These are phyloP conservation scores for Nibea coibor DNA, from an alignment of 2,113 vertebrate species.

Conservation along the genomic window DNA sequence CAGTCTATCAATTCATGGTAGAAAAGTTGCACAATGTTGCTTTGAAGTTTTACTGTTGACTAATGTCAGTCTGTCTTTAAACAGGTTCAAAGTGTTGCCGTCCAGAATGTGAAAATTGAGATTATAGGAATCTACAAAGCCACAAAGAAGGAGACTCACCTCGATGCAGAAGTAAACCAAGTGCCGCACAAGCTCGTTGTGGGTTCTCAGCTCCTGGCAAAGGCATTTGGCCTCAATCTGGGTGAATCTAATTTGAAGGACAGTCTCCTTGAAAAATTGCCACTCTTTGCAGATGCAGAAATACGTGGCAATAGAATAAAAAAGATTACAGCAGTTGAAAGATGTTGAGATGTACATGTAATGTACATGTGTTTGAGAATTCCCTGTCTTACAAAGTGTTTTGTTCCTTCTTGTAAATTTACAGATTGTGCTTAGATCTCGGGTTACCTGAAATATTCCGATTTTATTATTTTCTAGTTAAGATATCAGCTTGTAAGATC, in stretches of 20 bases:
- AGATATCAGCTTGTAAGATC: no score
- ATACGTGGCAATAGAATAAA: slow-evolving; percentile 23
- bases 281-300: neutral
- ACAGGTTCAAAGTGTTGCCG: neutral
- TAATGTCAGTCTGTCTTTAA: neutral
- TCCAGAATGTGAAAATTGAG: neutral
- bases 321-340: neutral
- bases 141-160: neutral
- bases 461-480: no score
- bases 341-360: neutral
- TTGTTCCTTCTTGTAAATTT: no score
- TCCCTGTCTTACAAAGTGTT: no score
- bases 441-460: no score
- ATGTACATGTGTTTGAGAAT: no score
- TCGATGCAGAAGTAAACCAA: neutral
- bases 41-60: no score
- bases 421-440: no score
- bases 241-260: neutral
- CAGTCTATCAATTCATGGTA: no score
- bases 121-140: neutral
- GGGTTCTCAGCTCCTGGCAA: neutral
- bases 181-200: neutral
- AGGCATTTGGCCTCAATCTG: neutral
- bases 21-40: no score
- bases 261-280: neutral